A percentile compares a stretch with the other conserved stretches of the same genome.
Conservation (phyloP, 2,888 invertebrate species). For the Doris montereyensis region DNA sequence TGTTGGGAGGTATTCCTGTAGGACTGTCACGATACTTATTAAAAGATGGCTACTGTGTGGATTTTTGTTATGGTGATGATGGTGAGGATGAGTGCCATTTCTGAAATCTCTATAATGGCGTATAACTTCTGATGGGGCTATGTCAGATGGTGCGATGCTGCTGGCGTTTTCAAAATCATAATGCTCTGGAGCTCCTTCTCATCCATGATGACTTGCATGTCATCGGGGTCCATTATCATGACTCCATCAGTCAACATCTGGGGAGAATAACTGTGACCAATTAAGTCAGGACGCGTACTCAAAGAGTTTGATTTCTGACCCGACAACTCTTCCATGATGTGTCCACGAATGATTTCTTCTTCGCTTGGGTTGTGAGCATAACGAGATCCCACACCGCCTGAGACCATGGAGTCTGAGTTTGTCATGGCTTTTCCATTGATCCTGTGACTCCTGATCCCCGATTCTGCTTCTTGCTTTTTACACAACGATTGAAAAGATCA, state of each 20-base stretch:
- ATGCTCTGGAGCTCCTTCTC: slow-evolving; percentile 68
- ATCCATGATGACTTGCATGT: slow-evolving; percentile 40
- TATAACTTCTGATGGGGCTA: slow-evolving; percentile 84
- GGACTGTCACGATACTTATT: slow-evolving; percentile 48
- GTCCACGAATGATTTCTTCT: slow-evolving; percentile 76
- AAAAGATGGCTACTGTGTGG: slow-evolving; percentile 38
- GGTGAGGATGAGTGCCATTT: slow-evolving; percentile 85
- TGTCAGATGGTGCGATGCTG: slow-evolving; percentile 97
- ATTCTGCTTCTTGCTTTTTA: slow-evolving; percentile 38
- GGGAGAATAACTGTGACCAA: slow-evolving; percentile 84
- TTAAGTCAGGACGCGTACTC: slow-evolving; percentile 92
- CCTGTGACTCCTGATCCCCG: neutral
- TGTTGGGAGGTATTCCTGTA: slow-evolving; percentile 34
- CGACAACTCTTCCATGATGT: slow-evolving; percentile 87
- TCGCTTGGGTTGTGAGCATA: slow-evolving; percentile 56
- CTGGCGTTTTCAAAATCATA: slow-evolving; percentile 98
- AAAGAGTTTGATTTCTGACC: slow-evolving; percentile 81
- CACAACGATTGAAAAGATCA: slow-evolving; percentile 74
- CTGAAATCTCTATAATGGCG: slow-evolving; percentile 95
- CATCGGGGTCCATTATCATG: slow-evolving; percentile 66
- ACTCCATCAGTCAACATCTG: slow-evolving; percentile 63
- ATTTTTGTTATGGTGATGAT: slow-evolving; percentile 38
- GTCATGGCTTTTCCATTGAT: slow-evolving; percentile 32
- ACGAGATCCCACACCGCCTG: slow-evolving; percentile 34
- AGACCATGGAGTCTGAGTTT: slow-evolving; percentile 33